Percentiles rank a stretch among this genome's conserved stretches.
Evolutionary conservation across 2,888 invertebrate genomes (phyloP).

Genomic region (Callimorpha dominula): DNA sequence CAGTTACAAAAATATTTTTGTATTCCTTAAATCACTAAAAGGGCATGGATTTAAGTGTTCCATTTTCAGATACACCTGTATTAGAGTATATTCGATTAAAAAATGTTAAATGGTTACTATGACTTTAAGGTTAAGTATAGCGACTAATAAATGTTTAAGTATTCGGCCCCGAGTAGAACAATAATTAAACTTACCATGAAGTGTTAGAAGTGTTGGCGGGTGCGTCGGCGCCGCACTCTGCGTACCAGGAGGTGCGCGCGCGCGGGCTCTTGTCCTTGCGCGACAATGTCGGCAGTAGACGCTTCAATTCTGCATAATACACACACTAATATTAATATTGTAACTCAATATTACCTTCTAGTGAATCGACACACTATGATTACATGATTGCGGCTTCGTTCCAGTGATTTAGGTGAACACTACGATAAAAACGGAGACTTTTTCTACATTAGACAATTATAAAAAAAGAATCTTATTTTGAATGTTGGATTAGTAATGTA

Average conservation of each 20-base stretch:
- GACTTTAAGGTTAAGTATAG: too few species aligned
- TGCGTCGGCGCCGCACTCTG: constrained; percentile 87
- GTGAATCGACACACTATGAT: not conserved
- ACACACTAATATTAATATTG: constrained; percentile 10
- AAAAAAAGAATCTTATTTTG: not conserved
- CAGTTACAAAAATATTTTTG: too few species aligned
- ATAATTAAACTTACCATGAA: constrained; percentile 71
- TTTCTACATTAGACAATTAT: not conserved
- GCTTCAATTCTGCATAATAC: constrained; percentile 74
- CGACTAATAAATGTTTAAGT: not conserved
- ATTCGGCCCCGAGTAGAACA: not conserved
- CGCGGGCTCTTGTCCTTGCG: constrained; percentile 81
- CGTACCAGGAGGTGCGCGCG: constrained; percentile 89
- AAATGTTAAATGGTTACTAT: too few species aligned
- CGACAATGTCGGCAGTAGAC: constrained; percentile 78
- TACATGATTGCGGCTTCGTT: not conserved
- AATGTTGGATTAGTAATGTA: too few species aligned
- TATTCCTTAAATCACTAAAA: too few species aligned
- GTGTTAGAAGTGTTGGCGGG: constrained; percentile 71
- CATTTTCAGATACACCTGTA: too few species aligned
- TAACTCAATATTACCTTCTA: not conserved
- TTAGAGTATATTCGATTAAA: too few species aligned
- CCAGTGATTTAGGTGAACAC: not conserved
- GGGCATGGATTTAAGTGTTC: too few species aligned
- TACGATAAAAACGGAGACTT: too few species aligned